Evolutionary conservation across 2,888 invertebrate species (phyloP).

Genomic region (Protophormia terraenovae): DNA sequence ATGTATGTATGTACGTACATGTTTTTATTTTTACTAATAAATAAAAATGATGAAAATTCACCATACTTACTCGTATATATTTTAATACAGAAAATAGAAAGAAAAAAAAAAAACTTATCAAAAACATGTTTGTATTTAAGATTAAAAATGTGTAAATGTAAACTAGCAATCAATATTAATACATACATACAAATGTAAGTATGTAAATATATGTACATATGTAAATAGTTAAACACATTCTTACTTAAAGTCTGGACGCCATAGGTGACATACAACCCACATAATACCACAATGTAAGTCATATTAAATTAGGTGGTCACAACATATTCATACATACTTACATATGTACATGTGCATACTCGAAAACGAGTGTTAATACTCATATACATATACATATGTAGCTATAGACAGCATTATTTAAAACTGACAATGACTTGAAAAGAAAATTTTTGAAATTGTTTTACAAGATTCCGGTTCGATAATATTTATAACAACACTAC

Average conservation of each 20-base stretch:
- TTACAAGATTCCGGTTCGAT: conserved; percentile 59
- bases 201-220: background rate
- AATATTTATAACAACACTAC: conserved; percentile 44
- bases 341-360: background rate
- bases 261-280: conserved; percentile 66
- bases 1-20: too few species aligned
- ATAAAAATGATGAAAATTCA: conserved; percentile 35
- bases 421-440: conserved; percentile 55
- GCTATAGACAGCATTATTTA: background rate
- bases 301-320: conserved; percentile 44
- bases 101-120: background rate
- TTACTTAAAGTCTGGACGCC: conserved; percentile 57
- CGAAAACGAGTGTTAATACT: too few species aligned
- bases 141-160: conserved; percentile 48
- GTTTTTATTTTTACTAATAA: background rate
- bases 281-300: conserved; percentile 38
- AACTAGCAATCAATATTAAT: conserved; percentile 30
- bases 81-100: background rate
- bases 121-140: conserved; percentile 55
- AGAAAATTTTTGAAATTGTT: conserved; percentile 65
- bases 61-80: conserved; percentile 11
- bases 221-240: background rate
- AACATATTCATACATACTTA: background rate
- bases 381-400: background rate
- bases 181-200: background rate